A percentile compares a stretch with the other conserved stretches of the same genome.
These are phyloP conservation scores for Crossocerus cetratus DNA, from an alignment of 2,888 invertebrate genomes.

Conservation along the genomic window DNA sequence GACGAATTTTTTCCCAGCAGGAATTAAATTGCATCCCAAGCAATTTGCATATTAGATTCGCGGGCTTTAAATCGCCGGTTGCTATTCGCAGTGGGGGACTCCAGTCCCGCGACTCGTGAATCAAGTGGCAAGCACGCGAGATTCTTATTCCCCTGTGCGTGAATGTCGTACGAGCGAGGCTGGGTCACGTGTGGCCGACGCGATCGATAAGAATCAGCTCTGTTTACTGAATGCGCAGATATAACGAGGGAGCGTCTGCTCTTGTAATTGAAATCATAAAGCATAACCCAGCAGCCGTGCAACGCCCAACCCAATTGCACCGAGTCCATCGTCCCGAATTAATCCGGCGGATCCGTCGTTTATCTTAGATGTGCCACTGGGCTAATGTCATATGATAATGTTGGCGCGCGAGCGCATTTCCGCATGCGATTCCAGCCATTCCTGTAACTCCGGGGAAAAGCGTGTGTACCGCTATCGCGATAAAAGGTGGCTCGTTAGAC, in stretches of 20 bases:
- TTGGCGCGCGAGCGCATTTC: not conserved
- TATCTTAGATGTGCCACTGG: not conserved
- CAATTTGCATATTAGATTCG: not conserved
- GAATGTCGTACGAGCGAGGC: not conserved
- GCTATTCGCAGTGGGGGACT: slow-evolving; percentile 3
- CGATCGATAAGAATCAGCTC: slow-evolving; percentile 12
- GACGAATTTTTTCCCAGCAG: not conserved
- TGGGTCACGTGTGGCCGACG: not conserved
- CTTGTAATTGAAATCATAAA: not conserved
- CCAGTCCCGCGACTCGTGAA: slow-evolving; percentile 7
- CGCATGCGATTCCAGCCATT: not conserved
- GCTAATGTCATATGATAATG: slow-evolving; percentile 29
- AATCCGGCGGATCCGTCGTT: slow-evolving; percentile 10
- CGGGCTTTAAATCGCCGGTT: not conserved
- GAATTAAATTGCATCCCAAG: not conserved
- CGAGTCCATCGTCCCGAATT: too few relatives aligned
- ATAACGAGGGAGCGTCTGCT: too few relatives aligned
- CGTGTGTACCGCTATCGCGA: not conserved
- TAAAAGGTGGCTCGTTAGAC: slow-evolving; percentile 1
- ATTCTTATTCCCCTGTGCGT: slow-evolving; percentile 16
- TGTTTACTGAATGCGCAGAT: not conserved
- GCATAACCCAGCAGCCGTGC: not conserved
- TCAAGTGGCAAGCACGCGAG: slow-evolving; percentile 15
- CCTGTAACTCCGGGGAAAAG: not conserved
- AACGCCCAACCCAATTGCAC: too few relatives aligned